Base-by-base conservation (phyloP, 2,888 invertebrate species). In the Tetrapedia diversipes region DNA sequence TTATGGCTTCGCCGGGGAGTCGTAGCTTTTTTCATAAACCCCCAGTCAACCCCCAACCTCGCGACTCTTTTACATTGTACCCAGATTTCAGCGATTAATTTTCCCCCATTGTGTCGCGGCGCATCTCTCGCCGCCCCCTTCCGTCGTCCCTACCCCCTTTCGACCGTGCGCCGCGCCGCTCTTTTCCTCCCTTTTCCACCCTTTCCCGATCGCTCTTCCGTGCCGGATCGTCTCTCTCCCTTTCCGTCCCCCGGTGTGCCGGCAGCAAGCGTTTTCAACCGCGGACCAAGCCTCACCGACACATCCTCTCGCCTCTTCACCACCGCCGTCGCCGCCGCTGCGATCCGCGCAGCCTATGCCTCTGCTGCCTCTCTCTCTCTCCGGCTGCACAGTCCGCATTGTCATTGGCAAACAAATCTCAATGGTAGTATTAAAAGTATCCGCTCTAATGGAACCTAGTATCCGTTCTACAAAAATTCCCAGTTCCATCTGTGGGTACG, bases 41-140 rank as follows among this genome's bases (percentile, higher is more conserved):
- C 74, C 83, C 81, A 84, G 84, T 85, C 83, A 82, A 86, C 83
- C 84, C 83, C 86, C 85, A 83, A 85, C 86, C 86, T 83, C 86
- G 85, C 85, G 84, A 87, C 89, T 90, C 90, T 90, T 90, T 90
- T 89, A 89, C 90, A 90, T 89, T 89, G 90, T 90, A 89, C 89
- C 89, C 89, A 90, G 90, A 90, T 91, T 90, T 89, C 88, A 89
- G 89, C 90, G 91, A 91, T 91, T 91, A 91, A 91, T 91, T 91
- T 89, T 89, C 82, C 86, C 83, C 87, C 88, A 90, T 90, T 90
- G 89, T 90, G 86, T 86, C 71, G 79, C 61, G 77, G 79, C 82
- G 80, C 85, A 72, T 86, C 81, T 86, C 82, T 82, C 78, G 73
- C 70, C 67, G 32, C 57, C 65, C 51, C 54, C 63, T 39, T 45